Conservation (phyloP, 2,797 vertebrate species). For the Pogonophryne albipinna region DNA sequence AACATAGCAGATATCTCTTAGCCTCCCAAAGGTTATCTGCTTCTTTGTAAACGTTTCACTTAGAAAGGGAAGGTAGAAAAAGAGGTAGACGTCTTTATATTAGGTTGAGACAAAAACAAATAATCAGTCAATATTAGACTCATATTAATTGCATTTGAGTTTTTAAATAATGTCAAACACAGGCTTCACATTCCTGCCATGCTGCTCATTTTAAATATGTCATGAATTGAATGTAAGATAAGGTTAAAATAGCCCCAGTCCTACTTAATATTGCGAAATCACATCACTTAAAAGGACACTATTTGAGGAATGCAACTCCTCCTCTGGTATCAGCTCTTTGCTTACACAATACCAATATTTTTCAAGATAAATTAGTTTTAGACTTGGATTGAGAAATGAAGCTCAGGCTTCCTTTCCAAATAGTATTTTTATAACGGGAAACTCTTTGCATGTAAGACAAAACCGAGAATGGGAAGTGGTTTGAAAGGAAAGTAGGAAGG, state of each 20-base stretch:
- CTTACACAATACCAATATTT: slow-evolving; percentile 2
- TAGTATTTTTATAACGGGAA: no score
- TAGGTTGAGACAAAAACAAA: background rate
- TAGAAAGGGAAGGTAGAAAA: background rate
- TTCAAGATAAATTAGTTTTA: background rate
- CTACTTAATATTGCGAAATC: background rate
- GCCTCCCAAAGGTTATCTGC: no score
- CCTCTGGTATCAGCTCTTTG: slow-evolving; percentile 1
- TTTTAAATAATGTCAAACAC: background rate
- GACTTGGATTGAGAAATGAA: background rate
- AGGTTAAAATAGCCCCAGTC: background rate
- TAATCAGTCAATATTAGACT: background rate
- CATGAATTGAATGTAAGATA: background rate
- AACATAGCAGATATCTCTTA: no score
- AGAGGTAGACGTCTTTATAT: background rate
- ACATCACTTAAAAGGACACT: background rate
- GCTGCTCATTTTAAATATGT: background rate
- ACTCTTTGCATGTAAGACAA: no score
- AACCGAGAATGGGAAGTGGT: slow-evolving; percentile 14
- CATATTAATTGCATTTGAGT: no score
- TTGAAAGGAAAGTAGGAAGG: slow-evolving; percentile 33
- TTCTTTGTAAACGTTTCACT: background rate
- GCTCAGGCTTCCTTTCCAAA: no score
- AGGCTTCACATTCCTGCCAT: background rate
- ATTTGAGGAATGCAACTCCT: slow-evolving; percentile 3